Percentiles rank a stretch among this genome's conserved stretches.
Evolutionary conservation across 2,113 vertebrate species (phyloP).

Genomic region (Miniopterus natalensis): DNA sequence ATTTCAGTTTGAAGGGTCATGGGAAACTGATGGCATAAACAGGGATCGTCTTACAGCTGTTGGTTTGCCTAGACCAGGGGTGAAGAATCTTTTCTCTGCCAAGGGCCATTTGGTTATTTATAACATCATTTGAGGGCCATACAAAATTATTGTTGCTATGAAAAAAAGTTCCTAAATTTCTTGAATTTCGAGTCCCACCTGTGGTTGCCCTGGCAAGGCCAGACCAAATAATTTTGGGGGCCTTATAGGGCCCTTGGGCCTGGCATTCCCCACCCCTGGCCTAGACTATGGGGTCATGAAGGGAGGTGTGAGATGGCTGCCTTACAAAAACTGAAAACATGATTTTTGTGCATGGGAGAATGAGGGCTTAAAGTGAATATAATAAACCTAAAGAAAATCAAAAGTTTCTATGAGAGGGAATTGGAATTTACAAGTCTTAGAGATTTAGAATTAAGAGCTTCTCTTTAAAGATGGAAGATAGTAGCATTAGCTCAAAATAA

Average conservation of each 20-base stretch:
- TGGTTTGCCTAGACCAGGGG: neutral
- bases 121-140: too few species aligned
- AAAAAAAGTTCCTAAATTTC: too few species aligned
- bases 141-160: too few species aligned
- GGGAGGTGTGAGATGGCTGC: neutral
- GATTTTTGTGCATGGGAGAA: neutral
- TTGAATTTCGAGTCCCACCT: too few species aligned
- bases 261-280: neutral
- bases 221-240: too few species aligned
- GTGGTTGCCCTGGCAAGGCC: too few species aligned
- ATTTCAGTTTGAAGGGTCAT: neutral
- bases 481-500: neutral
- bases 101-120: too few species aligned
- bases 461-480: neutral
- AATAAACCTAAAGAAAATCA: conserved; percentile 16
- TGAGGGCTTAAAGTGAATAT: neutral
- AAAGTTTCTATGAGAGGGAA: neutral
- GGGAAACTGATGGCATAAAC: neutral
- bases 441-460: neutral
- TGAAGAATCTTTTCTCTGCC: too few species aligned
- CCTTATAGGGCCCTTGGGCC: too few species aligned
- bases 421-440: neutral
- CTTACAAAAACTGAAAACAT: neutral
- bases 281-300: neutral
- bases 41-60: neutral